Base-by-base conservation (phyloP, 2,888 invertebrate genomes). In the Drosophila basisetae region DNA sequence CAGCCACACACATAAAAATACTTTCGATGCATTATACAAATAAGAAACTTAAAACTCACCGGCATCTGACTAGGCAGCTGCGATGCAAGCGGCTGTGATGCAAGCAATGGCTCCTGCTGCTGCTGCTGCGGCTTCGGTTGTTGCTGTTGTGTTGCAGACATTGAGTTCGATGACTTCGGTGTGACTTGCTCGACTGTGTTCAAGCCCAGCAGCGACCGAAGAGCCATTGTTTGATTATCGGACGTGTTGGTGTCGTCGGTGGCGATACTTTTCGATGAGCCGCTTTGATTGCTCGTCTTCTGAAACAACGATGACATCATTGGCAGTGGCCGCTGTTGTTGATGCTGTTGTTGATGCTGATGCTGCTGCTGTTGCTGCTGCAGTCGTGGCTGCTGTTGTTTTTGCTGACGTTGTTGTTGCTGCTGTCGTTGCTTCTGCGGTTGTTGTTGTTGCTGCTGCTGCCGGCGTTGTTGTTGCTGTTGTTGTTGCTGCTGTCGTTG, bases 121-220 rank as follows among this genome's bases (percentile, higher is more conserved):
- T 6, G 35, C 35, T 35, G 35, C 4, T 18, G 39, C 4, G 18
- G 18, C 9, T 39, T 35, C 18, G 16, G 39, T n/a, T 22, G 41
- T 1, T 6, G 43, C 13, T 47, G 22, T 25, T 47, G 22, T 25
- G 25, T 9, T 16, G 9, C 47, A 25, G 22, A 25, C 16, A 25
- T 47, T 16, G 47, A 16, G 25, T 47, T 25, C 47, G 4, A 9
- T 9, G 31, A 9, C 16, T 47, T 47, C 4, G 47, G 16, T 47
- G 16, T 11, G 13, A 18, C 28, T 28, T 3, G 16, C n/a, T 30
- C 28, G 5, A 9, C 28, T 9, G 61, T 37, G 16, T 67, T 66
- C 22, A 91, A 5, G 5, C 91, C 91, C n/a, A 91, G 69, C 43
- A 91, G 31, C 37, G 72, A 58, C 62, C 83, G 86, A 6, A 91